A percentile compares a stretch with the other conserved stretches of the same genome.
phyloP scores from a whole-genome alignment of 2,113 vertebrate genomes.

The Zootoca vivipara region DNA sequence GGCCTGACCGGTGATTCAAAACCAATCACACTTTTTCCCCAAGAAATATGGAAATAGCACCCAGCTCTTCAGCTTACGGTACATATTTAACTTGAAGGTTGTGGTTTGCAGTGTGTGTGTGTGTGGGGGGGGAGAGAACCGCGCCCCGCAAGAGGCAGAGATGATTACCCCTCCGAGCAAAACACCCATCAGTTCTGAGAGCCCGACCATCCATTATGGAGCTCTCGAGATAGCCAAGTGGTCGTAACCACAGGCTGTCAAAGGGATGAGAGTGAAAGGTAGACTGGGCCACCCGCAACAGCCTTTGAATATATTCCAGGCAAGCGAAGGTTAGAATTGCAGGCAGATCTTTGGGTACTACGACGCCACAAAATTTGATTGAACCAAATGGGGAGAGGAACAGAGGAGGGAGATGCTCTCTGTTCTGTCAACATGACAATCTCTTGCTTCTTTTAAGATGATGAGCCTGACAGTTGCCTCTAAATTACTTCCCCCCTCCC shows the following conservation, averaged over 20 bases:
- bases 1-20: not conserved
- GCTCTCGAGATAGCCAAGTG: not conserved
- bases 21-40: not conserved
- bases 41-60: not conserved
- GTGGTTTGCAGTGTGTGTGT: not conserved
- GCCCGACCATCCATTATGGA: not conserved
- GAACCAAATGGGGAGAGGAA: constrained; percentile 41
- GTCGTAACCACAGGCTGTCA: constrained; percentile 23
- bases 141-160: not conserved
- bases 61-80: not conserved
- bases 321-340: not conserved
- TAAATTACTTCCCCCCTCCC: not conserved
- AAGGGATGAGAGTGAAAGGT: not conserved
- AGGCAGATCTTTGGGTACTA: not conserved
- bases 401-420: not conserved
- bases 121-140: not conserved
- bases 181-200: not conserved
- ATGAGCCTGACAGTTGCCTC: not conserved
- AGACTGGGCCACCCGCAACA: not conserved
- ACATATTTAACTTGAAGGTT: constrained; percentile 21
- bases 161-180: constrained; percentile 8
- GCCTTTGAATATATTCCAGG: not conserved
- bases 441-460: not conserved
- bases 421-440: not conserved
- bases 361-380: not conserved